Percentiles rank a stretch among this genome's conserved stretches.
These are phyloP conservation scores for Galeopterus variegatus DNA, from an alignment of 2,113 vertebrate genomes.

Conservation along the genomic window DNA sequence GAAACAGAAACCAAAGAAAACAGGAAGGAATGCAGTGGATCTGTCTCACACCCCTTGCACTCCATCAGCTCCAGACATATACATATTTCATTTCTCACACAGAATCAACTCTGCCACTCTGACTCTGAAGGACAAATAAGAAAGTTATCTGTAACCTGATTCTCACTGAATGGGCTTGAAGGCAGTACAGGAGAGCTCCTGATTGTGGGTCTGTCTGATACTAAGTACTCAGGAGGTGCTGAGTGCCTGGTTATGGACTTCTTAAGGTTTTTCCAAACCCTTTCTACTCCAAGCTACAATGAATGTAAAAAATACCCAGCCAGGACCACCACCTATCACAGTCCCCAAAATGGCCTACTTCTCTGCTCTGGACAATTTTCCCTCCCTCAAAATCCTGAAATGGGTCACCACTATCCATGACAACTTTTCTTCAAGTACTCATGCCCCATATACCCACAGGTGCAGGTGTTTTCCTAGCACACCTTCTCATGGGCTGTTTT, in stretches of 20 bases:
- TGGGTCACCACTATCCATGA: neutral
- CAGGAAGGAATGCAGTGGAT: neutral
- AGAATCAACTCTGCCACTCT: neutral
- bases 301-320: neutral
- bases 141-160: neutral
- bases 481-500: neutral
- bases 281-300: neutral
- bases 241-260: neutral
- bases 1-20: neutral
- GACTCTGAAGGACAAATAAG: neutral
- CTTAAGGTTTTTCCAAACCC: neutral
- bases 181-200: neutral
- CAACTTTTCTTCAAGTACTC: neutral
- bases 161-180: neutral
- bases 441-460: no score
- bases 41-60: neutral
- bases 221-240: neutral
- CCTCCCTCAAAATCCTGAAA: neutral
- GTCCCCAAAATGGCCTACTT: neutral
- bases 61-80: neutral
- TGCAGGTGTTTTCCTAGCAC: neutral
- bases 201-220: neutral
- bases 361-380: neutral
- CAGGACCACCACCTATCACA: no score
- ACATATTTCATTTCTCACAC: neutral